Conservation (phyloP, 2,113 vertebrate genomes). For the Castor canadensis region DNA sequence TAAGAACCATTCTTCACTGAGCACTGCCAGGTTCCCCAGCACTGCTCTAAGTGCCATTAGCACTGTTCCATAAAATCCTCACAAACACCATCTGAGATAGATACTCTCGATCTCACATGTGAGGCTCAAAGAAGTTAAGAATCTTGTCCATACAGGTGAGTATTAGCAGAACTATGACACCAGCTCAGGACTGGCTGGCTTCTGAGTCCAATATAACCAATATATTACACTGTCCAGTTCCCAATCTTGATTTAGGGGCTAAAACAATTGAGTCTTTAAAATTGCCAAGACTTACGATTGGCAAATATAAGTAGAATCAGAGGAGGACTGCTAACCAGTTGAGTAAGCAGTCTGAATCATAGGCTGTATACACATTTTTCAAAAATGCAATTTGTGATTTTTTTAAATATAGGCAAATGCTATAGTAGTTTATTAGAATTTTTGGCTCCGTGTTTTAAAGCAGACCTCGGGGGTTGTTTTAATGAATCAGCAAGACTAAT, state of each 20-base stretch:
- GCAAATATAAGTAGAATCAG: neutral
- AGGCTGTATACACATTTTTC: neutral
- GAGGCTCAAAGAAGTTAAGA: constrained; percentile 18
- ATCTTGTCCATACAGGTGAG: neutral
- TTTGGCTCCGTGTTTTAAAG: constrained; percentile 29
- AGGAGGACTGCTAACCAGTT: neutral
- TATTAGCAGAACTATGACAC: constrained; percentile 2
- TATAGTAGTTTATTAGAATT: constrained; percentile 42
- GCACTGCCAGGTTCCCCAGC: neutral
- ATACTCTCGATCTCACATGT: neutral
- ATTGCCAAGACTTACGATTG: neutral
- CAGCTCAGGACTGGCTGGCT: neutral
- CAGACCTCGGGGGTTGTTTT: constrained; percentile 36
- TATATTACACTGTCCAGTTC: neutral
- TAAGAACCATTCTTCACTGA: neutral
- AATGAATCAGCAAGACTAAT: constrained; percentile 56
- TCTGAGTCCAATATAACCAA: neutral
- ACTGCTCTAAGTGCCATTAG: neutral
- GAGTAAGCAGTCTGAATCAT: constrained; percentile 39
- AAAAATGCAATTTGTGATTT: constrained; percentile 11
- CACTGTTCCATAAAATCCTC: neutral
- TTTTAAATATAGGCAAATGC: constrained; percentile 41
- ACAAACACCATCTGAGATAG: neutral
- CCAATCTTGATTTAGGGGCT: neutral
- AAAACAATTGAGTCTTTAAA: neutral